These are phyloP conservation scores for Hirundichthys speculiger DNA, from an alignment of 2,113 vertebrate species.

Conservation along the genomic window DNA sequence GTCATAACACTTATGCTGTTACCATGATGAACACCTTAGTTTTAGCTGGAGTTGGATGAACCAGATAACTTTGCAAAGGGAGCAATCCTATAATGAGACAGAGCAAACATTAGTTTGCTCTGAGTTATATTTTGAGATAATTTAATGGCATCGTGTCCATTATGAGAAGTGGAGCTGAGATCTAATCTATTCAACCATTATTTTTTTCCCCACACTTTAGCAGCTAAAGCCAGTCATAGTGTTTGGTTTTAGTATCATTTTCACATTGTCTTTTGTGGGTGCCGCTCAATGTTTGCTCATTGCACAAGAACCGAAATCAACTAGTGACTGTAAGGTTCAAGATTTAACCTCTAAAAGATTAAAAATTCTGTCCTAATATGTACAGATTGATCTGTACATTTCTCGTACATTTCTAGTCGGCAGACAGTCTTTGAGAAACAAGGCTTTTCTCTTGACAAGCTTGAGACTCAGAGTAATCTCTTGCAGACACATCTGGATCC, in stretches of 20 bases:
- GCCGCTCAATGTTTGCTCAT: too few relatives aligned
- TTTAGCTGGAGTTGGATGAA: too few relatives aligned
- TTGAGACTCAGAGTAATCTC: conserved; percentile 17
- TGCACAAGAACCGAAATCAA: too few relatives aligned
- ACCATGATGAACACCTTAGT: too few relatives aligned
- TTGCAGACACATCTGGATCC: conserved; percentile 29
- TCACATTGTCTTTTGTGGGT: too few relatives aligned
- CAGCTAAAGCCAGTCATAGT: too few relatives aligned
- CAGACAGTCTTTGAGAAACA: conserved; percentile 7
- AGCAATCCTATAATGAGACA: conserved; percentile 12
- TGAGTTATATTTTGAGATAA: conserved; percentile 43
- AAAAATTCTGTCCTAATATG: neutral
- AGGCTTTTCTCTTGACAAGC: conserved; percentile 27
- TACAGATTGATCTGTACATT: neutral
- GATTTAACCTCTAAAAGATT: too few relatives aligned
- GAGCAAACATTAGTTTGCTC: neutral
- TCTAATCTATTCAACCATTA: conserved; percentile 1
- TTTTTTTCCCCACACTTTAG: neutral
- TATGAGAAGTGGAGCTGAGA: conserved; percentile 15
- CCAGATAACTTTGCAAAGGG: too few relatives aligned
- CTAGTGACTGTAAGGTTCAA: too few relatives aligned
- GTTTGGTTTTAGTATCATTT: too few relatives aligned
- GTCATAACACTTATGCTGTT: too few relatives aligned
- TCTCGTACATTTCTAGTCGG: conserved; percentile 5
- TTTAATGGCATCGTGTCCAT: conserved; percentile 28